A percentile compares a stretch with the other conserved stretches of the same genome.
Conservation (phyloP, 2,797 vertebrate genomes). For the Enteromius anoplus region DNA sequence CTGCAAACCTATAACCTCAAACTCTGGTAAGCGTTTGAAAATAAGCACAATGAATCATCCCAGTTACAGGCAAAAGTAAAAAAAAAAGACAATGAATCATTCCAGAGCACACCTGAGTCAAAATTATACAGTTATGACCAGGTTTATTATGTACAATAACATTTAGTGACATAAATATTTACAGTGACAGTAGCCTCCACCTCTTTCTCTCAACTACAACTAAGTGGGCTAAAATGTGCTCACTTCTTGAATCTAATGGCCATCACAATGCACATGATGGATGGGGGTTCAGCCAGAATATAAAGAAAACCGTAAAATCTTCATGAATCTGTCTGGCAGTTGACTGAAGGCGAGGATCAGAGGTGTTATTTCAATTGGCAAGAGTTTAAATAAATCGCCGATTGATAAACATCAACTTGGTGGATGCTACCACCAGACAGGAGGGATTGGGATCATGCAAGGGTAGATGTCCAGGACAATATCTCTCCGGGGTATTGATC, state of each 20-base stretch:
- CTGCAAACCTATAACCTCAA: neutral
- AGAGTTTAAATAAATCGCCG: neutral
- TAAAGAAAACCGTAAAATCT: neutral
- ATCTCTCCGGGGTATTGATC: conserved; percentile 49
- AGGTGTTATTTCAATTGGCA: conserved; percentile 12
- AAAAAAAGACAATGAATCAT: neutral
- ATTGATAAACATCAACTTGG: conserved; percentile 16
- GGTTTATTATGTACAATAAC: neutral
- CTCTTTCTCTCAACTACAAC: neutral
- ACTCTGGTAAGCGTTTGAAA: neutral
- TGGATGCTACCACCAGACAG: conserved; percentile 11
- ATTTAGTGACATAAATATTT: neutral
- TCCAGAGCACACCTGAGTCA: neutral
- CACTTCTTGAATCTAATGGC: neutral
- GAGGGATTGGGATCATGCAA: conserved; percentile 10
- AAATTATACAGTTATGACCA: neutral
- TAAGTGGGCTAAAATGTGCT: neutral
- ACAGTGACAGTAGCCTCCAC: neutral
- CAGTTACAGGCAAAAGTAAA: neutral
- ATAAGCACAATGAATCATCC: neutral
- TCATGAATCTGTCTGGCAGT: neutral
- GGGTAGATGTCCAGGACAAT: conserved; percentile 40
- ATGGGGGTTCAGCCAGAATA: neutral
- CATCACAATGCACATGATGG: neutral
- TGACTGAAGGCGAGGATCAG: conserved; percentile 24